Conservation (phyloP, 2,113 vertebrate species). For the Strix aluco region DNA sequence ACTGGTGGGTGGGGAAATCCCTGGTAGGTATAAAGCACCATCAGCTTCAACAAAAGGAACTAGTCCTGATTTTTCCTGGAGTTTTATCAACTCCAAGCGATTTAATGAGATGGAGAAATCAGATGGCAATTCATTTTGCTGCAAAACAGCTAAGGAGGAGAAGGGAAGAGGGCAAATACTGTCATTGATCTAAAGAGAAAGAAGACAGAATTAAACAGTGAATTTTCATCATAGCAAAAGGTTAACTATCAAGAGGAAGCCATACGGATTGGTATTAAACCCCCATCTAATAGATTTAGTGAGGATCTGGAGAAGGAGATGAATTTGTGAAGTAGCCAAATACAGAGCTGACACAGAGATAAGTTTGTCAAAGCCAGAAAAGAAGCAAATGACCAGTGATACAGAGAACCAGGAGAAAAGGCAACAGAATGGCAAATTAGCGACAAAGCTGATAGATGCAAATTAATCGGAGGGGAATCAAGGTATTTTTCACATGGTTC, state of each 20-base stretch:
- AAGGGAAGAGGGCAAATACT: conserved; percentile 23
- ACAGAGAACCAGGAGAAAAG: not conserved
- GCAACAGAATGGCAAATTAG: not conserved
- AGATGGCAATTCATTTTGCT: not conserved
- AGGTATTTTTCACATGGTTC: not conserved
- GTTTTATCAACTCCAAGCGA: not conserved
- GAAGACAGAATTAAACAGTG: not conserved
- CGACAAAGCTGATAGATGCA: not conserved
- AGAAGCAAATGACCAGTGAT: not conserved
- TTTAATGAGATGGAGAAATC: not conserved
- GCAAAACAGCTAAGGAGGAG: not conserved
- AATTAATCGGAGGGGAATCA: not conserved
- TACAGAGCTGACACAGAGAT: not conserved
- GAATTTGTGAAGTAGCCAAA: not conserved
- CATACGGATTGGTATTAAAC: not conserved
- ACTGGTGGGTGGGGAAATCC: not conserved
- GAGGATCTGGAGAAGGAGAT: not conserved
- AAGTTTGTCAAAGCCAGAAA: not conserved
- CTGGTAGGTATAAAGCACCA: not conserved
- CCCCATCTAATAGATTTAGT: not conserved
- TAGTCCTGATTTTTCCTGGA: not conserved
- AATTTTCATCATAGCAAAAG: conserved; percentile 15
- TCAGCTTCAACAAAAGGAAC: not conserved
- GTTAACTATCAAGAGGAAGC: conserved; percentile 18
- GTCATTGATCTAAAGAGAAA: not conserved